Base-by-base conservation (phyloP, 2,888 invertebrate species). In the Homarus gammarus region DNA sequence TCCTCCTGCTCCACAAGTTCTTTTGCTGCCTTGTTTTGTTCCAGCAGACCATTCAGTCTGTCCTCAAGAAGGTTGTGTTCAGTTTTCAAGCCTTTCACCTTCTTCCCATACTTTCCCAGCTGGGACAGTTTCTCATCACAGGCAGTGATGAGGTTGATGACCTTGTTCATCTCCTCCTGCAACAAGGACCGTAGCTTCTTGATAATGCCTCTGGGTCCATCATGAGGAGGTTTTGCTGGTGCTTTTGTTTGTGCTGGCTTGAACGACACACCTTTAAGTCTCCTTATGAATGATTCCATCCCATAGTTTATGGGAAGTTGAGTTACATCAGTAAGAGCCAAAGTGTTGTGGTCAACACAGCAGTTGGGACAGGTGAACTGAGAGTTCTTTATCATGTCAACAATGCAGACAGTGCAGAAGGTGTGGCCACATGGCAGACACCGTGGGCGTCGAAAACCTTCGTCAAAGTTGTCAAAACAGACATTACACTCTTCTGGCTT, bases 11-110 rank as follows among this genome's bases (percentile, higher is more conserved):
- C 27, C 77, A 77, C 49, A 1, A 77, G 44, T 22, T 49, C 10
- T 36, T 49, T 15, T n/a, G 49, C 77, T 77, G 27, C 49, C 49
- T 49, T 77, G 77, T 77, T 44, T 27, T 77, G 49, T 27, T 77
- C 77, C 49, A 77, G 8, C 31, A 77, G 18, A 36, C 18, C 49
- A 33, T n/a, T 22, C 0, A 49, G 27, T n/a, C n/a, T n/a, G n/a
- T n/a, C n/a, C n/a, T n/a, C n/a, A n/a, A n/a, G n/a, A n/a, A n/a
- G n/a, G n/a, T n/a, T n/a, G n/a, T n/a, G n/a, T n/a, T n/a, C n/a
- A n/a, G n/a, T n/a, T 49, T 6, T 77, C 56, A 15, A 56, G n/a
- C 49, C 77, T 27, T 27, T n/a, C 33, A 49, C 27, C 49, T 49
- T 44, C 18, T 8, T 27, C 44, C 2, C 8, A 27, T 77, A 77